Base-by-base conservation (phyloP, 2,888 invertebrate genomes). In the Gibbula magus region DNA sequence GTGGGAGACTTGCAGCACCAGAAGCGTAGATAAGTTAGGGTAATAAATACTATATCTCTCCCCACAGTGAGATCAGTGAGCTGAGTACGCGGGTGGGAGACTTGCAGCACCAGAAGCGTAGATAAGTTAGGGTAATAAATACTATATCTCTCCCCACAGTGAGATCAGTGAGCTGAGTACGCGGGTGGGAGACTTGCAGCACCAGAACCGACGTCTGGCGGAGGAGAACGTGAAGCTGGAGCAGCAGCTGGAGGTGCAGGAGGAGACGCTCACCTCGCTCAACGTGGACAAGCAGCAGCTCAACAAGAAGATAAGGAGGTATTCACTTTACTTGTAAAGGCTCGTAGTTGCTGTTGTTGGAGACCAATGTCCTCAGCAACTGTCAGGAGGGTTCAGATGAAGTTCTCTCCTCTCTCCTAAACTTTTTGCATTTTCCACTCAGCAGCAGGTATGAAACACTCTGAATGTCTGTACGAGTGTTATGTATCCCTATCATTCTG, bases 221-320 rank as follows among this genome's bases (percentile, higher is more conserved):
- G 88, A 90, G 56, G 89, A 89, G 39, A 88, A 86, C 53, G 53
- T 73, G 25, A 88, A 86, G 75, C 82, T 89, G 32, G 86, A 85
- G 66, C 77, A 79, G 22, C 89, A 88, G 74, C 77, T 89, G 32
- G 89, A 88, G 54, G 51, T 77, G 18, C 86, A 88, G 76, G 90
- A 90, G 52, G 90, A 90, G 35, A 51, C 82, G 4, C 25, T 85
- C 0, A 79, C 84, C 20, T 52, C 75, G 1, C 80, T 86, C 7
- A 82, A 76, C 56, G 61, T 81, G 29, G 85, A 87, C 22, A 82
- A 84, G 32, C 82, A 82, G 22, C 79, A 76, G 1, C 79, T 87
- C 25, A 79, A 77, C 52, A 88, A 85, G 77, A 87, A 84, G 80
- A 83, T 88, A 0, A 86, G 86, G 81, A 86, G 85, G 89, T 89